Conservation (phyloP, 2,113 vertebrate genomes). For the Nettapus auritus region DNA sequence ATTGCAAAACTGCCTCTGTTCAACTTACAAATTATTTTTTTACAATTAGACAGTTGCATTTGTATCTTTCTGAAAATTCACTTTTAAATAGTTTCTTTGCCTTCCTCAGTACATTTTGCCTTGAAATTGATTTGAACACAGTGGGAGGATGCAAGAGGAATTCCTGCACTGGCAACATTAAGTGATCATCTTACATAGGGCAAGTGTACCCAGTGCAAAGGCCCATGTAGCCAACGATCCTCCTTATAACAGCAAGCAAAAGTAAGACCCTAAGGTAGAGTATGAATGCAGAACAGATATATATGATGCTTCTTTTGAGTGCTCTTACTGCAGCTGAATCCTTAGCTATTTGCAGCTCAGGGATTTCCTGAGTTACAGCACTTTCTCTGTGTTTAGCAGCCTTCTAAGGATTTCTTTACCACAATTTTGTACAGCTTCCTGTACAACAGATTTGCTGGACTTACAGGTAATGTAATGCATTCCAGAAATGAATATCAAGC, state of each 20-base stretch:
- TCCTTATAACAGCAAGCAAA: neutral
- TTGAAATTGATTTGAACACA: neutral
- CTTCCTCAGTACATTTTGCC: neutral
- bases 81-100: neutral
- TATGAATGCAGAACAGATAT: neutral
- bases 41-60: neutral
- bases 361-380: neutral
- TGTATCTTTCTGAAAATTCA: neutral
- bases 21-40: neutral
- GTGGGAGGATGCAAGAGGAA: neutral
- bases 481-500: neutral
- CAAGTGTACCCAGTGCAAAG: neutral
- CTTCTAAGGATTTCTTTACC: neutral
- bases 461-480: neutral
- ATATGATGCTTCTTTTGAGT: neutral
- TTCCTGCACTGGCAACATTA: neutral
- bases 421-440: neutral
- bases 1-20: neutral
- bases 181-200: neutral
- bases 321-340: neutral
- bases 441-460: neutral
- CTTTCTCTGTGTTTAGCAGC: neutral
- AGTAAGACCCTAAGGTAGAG: neutral
- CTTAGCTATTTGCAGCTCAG: neutral
- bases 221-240: accelerated